Evolutionary conservation across 2,888 invertebrate genomes (phyloP), one percentile per base, ranked within the genome.

Genomic region (Gibbula magus): DNA sequence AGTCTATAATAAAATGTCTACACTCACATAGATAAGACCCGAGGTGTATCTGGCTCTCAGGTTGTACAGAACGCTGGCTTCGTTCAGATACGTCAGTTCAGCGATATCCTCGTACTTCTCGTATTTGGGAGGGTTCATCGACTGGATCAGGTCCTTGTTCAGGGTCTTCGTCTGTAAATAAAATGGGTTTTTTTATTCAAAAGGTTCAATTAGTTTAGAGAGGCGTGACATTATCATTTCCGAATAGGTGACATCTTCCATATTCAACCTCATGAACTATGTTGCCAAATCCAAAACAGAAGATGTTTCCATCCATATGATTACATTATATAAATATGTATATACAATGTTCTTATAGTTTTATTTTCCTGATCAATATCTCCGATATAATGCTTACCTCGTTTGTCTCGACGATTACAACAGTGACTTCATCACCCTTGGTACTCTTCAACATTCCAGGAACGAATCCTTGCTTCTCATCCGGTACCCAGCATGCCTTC

Each of bases 401-500:
- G 18, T 25, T 25, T 29, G 25, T 67, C 8, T 10, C 67, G 2
- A 29, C 95, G 93, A 95, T 95, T 93, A 99, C 99, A 93, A 99
- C 99, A 94, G 96, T 96, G 94, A 98, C 97, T 93, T 98, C 95
- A 89, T 99, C 99, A 91, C 99, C 99, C 95, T 99, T 99, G 94
- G 98, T 98, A 93, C 97, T 97, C 95, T 96, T 96, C 94, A 99
- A 99, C 94, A 99, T 98, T 93, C 98, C 99, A 94, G 97, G 96
- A 91, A 98, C 93, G 95, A 97, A 99, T 93, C 99, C 99, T 93
- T 99, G 98, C 94, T 98, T 98, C 92, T 98, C 97, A 94, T 97
- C 97, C 91, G 99, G 98, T 89, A 99, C 96, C 99, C 99, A 99
- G 95, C 98, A 98, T 93, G 97, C 96, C 95, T 99, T 99, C 95